Percentiles rank a stretch among this genome's conserved stretches.
Conservation (phyloP, 2,888 invertebrate genomes). For the Plutella xylostella region DNA sequence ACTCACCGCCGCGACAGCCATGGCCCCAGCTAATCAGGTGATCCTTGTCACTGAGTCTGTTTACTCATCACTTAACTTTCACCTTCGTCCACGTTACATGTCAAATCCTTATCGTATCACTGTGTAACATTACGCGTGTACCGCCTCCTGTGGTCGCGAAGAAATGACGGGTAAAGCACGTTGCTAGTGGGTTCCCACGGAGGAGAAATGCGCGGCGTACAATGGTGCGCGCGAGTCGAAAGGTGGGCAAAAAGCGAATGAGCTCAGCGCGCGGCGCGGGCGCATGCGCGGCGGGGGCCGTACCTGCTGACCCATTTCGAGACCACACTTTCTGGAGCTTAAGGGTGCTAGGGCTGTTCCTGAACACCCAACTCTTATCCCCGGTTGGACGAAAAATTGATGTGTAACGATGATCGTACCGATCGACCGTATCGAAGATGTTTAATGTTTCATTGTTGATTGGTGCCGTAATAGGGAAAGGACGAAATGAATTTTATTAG, state of each 20-base stretch:
- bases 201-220: slow-evolving; percentile 57
- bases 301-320: slow-evolving; percentile 65
- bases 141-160: slow-evolving; percentile 31
- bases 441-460: no score
- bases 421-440: no score
- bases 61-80: slow-evolving; percentile 59
- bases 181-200: slow-evolving; percentile 61
- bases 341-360: background rate
- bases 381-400: background rate
- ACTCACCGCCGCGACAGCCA: slow-evolving; percentile 52
- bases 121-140: slow-evolving; percentile 36
- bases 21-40: slow-evolving; percentile 38
- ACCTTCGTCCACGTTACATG: slow-evolving; percentile 43
- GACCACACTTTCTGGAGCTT: slow-evolving; percentile 27
- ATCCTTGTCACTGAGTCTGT: slow-evolving; percentile 45
- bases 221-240: slow-evolving; percentile 66
- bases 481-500: no score
- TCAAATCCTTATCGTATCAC: slow-evolving; percentile 31
- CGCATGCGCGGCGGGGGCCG: slow-evolving; percentile 22
- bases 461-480: no score
- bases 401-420: no score
- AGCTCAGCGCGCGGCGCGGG: slow-evolving; percentile 35
- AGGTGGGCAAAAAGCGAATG: slow-evolving; percentile 68
- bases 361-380: background rate
- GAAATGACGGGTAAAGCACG: slow-evolving; percentile 52